Conservation (phyloP, 2,113 vertebrate genomes). For the Andinoacara biseriatus region DNA sequence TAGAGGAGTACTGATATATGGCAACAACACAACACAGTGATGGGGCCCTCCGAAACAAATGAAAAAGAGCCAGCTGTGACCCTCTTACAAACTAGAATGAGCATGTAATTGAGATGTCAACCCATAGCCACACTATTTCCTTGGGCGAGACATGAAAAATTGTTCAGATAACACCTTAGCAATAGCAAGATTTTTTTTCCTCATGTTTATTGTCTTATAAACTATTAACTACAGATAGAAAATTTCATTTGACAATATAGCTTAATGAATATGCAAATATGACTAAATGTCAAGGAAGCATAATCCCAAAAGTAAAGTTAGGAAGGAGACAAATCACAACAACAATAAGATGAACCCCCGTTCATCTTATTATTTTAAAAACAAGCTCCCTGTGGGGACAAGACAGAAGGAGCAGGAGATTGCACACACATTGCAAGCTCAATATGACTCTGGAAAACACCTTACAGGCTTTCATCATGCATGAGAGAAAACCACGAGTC, state of each 20-base stretch:
- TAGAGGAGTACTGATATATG: neutral
- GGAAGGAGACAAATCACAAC: neutral
- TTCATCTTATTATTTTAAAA: conserved; percentile 11
- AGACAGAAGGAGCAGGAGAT: neutral
- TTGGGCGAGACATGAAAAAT: neutral
- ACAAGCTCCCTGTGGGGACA: neutral
- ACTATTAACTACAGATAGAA: neutral
- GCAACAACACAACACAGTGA: neutral
- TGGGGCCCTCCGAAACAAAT: conserved; percentile 20
- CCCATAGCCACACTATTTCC: neutral
- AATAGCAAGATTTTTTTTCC: neutral
- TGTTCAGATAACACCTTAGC: neutral
- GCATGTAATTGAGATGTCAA: conserved; percentile 38
- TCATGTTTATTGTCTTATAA: neutral
- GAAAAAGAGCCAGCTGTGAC: conserved; percentile 25
- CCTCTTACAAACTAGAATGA: neutral
- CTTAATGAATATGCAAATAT: neutral
- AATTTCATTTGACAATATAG: neutral
- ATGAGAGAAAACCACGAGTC: conserved; percentile 20
- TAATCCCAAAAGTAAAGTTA: neutral
- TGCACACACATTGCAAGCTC: conserved; percentile 5
- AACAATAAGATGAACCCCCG: neutral
- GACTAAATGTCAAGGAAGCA: neutral
- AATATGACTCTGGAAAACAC: conserved; percentile 3
- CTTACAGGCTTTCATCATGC: conserved; percentile 32